Percentiles rank a stretch among this genome's conserved stretches.
These are phyloP conservation scores for Pristionchus maxplancki DNA, from an alignment of 2,888 invertebrate species.

Conservation along the genomic window DNA sequence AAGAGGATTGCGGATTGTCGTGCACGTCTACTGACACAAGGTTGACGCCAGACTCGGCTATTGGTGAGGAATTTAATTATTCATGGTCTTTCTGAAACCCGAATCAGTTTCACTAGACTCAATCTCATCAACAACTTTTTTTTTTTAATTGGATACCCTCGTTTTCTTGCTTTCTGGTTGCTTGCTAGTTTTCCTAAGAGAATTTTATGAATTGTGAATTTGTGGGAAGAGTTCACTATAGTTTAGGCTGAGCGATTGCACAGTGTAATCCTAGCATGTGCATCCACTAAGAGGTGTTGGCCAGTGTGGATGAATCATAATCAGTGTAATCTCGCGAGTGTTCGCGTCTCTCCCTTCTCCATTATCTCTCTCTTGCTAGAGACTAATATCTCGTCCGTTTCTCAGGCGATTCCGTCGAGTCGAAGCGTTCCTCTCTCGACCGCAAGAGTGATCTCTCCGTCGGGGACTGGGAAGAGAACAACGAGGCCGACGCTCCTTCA, in stretches of 20 bases:
- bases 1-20: slow-evolving; percentile 37
- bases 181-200: no score
- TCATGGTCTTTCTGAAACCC: background rate
- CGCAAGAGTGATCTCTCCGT: slow-evolving; percentile 63
- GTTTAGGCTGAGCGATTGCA: no score
- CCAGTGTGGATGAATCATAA: background rate
- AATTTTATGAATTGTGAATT: no score
- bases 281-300: background rate
- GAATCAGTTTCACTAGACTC: no score
- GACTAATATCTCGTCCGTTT: no score
- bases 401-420: slow-evolving; percentile 54
- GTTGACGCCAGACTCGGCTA: slow-evolving; percentile 47
- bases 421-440: slow-evolving; percentile 67
- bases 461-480: slow-evolving; percentile 58
- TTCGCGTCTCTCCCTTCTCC: no score
- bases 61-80: slow-evolving; percentile 24
- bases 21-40: slow-evolving; percentile 51
- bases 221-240: no score
- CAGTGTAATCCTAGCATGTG: background rate
- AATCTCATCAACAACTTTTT: no score
- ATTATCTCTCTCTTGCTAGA: no score
- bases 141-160: no score
- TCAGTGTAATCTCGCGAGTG: background rate
- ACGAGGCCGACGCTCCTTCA: background rate
- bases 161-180: no score